A percentile compares a stretch with the other conserved stretches of the same genome.
Conservation (phyloP, 35 echinoderm and acorn worm species). For the Amphiura filiformis region DNA sequence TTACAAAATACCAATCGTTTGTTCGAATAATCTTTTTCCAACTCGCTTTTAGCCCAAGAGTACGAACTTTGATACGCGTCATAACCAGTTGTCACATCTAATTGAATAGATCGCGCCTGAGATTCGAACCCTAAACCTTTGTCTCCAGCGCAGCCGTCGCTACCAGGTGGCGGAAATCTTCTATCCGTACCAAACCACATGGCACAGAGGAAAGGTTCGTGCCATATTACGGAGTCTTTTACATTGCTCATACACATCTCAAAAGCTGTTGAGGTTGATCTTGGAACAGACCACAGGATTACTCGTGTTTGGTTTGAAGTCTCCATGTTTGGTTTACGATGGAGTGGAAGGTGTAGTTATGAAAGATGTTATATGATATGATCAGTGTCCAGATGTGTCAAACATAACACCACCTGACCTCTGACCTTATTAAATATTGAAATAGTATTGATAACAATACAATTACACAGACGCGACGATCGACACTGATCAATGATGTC, state of each 20-base stretch:
- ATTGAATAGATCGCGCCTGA: neutral
- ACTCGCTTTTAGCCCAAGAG: neutral
- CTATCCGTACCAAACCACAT: neutral
- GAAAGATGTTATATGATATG: too few relatives aligned
- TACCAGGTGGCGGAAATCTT: neutral
- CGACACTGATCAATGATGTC: too few relatives aligned
- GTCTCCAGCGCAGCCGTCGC: neutral
- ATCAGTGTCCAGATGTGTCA: too few relatives aligned
- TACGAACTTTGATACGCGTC: neutral
- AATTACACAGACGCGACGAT: too few relatives aligned
- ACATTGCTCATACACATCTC: neutral
- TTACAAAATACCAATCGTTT: slow-evolving; percentile 50
- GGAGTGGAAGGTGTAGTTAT: too few relatives aligned
- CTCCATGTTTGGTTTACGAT: too few relatives aligned
- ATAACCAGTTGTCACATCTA: neutral
- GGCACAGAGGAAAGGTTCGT: neutral
- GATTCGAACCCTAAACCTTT: neutral
- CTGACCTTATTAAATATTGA: too few relatives aligned
- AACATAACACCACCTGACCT: too few relatives aligned
- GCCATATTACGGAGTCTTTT: neutral
- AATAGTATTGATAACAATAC: too few relatives aligned
- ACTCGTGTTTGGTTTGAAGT: too few relatives aligned
- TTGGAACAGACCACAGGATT: neutral
- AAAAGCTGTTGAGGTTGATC: neutral
- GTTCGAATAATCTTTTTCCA: slow-evolving; percentile 10